These are phyloP conservation scores for Steinernema carpocapsae DNA, from an alignment of 2,888 invertebrate genomes.

Conservation along the genomic window DNA sequence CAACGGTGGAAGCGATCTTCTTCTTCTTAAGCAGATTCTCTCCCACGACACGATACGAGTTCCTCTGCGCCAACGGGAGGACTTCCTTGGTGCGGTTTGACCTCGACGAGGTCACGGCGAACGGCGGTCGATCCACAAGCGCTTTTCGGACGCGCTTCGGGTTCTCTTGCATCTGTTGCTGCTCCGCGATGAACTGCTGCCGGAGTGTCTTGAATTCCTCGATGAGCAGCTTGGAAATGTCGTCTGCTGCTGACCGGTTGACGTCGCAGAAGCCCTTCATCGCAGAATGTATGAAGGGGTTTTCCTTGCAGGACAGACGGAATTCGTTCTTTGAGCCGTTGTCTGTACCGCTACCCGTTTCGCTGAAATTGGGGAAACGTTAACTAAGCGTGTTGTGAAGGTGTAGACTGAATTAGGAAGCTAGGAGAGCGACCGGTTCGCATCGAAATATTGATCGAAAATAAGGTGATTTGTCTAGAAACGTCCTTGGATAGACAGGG, in stretches of 20 bases:
- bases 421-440: no score
- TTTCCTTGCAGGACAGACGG: background rate
- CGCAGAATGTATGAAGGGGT: background rate
- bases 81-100: background rate
- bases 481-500: no score
- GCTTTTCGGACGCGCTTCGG: conserved; percentile 12
- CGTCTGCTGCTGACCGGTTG: background rate
- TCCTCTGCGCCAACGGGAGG: background rate
- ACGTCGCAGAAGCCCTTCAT: conserved; percentile 20
- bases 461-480: no score
- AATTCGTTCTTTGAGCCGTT: background rate
- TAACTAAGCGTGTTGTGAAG: no score
- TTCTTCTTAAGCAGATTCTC: background rate
- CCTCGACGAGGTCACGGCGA: background rate
- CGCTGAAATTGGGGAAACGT: background rate
- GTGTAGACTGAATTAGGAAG: no score
- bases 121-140: background rate
- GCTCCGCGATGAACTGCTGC: conserved; percentile 7
- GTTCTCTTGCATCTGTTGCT: conserved; percentile 4
- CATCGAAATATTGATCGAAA: no score
- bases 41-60: background rate
- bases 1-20: background rate
- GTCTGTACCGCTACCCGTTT: background rate
- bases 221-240: background rate
- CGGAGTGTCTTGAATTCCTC: background rate